Percentiles rank a stretch among this genome's conserved stretches.
phyloP scores from a whole-genome alignment of 2,888 invertebrate species.

The Microplitis deprimator region DNA sequence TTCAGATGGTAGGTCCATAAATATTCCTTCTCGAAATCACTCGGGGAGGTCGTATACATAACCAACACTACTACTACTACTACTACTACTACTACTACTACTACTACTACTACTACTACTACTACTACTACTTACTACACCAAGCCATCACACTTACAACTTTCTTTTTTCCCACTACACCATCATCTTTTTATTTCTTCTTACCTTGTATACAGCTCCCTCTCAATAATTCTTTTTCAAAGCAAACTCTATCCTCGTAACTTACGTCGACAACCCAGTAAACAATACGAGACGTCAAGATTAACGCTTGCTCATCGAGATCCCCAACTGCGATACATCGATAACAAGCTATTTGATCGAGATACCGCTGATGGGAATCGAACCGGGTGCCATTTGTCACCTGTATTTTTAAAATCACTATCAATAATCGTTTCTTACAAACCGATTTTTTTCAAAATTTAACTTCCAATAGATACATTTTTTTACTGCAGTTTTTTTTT shows the following conservation, averaged over 20 bases:
- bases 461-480: background rate
- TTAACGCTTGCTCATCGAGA: constrained; percentile 28
- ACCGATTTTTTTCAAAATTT: background rate
- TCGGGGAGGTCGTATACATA: background rate
- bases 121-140: background rate
- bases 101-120: constrained; percentile 37
- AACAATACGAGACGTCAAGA: constrained; percentile 42
- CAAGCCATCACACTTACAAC: background rate
- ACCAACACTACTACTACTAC: constrained; percentile 38
- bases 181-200: background rate
- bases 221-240: background rate
- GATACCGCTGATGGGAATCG: background rate
- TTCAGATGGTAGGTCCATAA: constrained; percentile 66
- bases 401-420: background rate
- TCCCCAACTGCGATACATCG: constrained; percentile 41
- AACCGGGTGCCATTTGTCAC: background rate
- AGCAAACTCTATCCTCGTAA: constrained; percentile 48
- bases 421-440: background rate
- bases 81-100: background rate
- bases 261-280: constrained; percentile 55
- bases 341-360: constrained; percentile 37
- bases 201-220: background rate
- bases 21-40: constrained; percentile 55
- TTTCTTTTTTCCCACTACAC: background rate
- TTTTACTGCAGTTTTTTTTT: background rate